Conservation (phyloP, 2,888 invertebrate species). For the Sylvicola fuscatus region DNA sequence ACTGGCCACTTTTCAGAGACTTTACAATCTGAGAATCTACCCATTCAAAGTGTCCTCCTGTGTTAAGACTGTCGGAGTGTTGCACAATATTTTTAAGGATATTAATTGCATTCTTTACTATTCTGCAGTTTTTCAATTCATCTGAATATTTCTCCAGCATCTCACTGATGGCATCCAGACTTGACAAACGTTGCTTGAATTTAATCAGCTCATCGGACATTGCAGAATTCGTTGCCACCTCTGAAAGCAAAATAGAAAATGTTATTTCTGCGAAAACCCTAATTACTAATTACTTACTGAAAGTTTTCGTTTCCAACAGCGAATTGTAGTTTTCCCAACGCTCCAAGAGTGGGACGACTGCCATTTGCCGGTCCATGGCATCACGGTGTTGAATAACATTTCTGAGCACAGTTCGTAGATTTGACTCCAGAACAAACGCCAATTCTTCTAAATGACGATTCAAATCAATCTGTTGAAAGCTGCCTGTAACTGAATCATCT, state of each 20-base stretch:
- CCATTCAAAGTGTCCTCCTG: conserved; percentile 88
- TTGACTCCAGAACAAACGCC: conserved; percentile 23
- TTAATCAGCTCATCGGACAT: conserved; percentile 16
- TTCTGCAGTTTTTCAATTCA: no score
- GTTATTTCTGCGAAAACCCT: no score
- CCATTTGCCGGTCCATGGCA: no score
- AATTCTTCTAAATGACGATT: conserved; percentile 46
- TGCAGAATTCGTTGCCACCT: conserved; percentile 6
- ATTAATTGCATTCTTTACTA: not conserved
- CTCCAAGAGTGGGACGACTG: no score
- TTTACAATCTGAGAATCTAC: conserved; percentile 74
- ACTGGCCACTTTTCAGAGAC: conserved; percentile 62
- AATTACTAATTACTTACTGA: no score
- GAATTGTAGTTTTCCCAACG: no score
- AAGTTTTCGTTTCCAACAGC: no score
- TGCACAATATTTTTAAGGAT: not conserved
- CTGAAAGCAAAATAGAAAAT: not conserved
- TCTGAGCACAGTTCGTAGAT: conserved; percentile 30
- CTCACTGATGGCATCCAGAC: conserved; percentile 12
- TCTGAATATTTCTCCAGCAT: no score
- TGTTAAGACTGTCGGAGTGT: conserved; percentile 33
- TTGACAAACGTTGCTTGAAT: conserved; percentile 16
- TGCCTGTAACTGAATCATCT: conserved; percentile 40
- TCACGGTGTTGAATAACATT: no score
- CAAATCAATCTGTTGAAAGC: conserved; percentile 71